Evolutionary conservation across 1,140 invertebrate genomes (phyloP), one percentile per base, ranked within the genome.

Genomic region (Metaphire vulgaris): DNA sequence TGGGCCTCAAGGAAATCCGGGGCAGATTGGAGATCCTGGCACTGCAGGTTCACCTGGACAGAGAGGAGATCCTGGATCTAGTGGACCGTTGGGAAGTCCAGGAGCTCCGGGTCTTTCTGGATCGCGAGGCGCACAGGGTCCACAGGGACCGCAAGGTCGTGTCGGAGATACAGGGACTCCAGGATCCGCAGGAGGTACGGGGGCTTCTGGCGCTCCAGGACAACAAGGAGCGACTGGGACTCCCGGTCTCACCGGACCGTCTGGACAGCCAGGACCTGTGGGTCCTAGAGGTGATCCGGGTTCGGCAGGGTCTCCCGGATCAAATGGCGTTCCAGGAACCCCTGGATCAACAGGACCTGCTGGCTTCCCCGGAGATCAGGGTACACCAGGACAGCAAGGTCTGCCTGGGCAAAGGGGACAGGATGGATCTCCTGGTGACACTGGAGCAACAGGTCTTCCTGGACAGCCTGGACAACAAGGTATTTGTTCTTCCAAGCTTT

Each of bases 101-200:
- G 75, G 75, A 2, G 31, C 15, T 31, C 33, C 64, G 15, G 75
- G 75, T 29, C 28, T 31, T 12, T n/a, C 33, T 41, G 75, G 75
- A 29, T 26, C 69, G 16, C 33, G n/a, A 31, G 75, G 75, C 2
- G 15, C 64, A 2, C 16, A 31, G n/a, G 75, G 75, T n/a, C 29
- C 31, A 26, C 29, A 26, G 33, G 75, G 75, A 21, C n/a, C 2
- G n/a, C 34, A 33, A 1, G 75, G 75, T 1, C 29, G 31, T 26
- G 33, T 65, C 28, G 75, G 75, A 21, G 28, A 30, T n/a, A 71
- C 28, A 1, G 75, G 69, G 2, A 26, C n/a, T 26, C 26, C 75
- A 72, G 75, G 75, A 28, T 16, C 14, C 28, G 16, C 30, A 33
- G 72, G 72, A 21, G 33, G 26, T 26, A 41, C 28, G 21, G 72